phyloP scores from a whole-genome alignment of 1,140 invertebrate genomes.

The Hylaeus anthracinus region DNA sequence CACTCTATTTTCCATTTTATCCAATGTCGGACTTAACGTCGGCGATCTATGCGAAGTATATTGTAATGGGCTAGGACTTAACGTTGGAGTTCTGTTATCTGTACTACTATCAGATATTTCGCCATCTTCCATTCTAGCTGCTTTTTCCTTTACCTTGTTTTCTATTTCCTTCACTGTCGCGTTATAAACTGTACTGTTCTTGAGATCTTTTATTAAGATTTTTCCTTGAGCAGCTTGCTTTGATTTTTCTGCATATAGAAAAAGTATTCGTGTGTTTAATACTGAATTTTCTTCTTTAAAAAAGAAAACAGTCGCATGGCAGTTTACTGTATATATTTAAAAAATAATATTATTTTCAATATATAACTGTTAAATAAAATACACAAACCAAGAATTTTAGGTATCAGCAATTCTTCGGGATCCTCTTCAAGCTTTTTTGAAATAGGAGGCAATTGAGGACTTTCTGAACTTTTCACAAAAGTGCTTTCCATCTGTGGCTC shows the following conservation, averaged over 20 bases:
- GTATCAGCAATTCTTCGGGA: slow-evolving; percentile 74
- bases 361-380: slow-evolving; percentile 22
- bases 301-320: background rate
- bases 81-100: slow-evolving; percentile 78
- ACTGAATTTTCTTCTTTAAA: slow-evolving; percentile 17
- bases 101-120: slow-evolving; percentile 83
- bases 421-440: slow-evolving; percentile 69
- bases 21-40: slow-evolving; percentile 53
- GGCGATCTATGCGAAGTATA: slow-evolving; percentile 48
- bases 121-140: slow-evolving; percentile 84
- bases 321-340: background rate
- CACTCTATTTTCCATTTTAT: slow-evolving; percentile 50
- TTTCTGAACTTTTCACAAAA: slow-evolving; percentile 42
- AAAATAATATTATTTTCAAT: background rate
- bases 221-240: slow-evolving; percentile 74
- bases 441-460: slow-evolving; percentile 67
- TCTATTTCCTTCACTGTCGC: slow-evolving; percentile 85
- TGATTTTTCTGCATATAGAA: slow-evolving; percentile 70
- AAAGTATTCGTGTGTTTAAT: slow-evolving; percentile 34
- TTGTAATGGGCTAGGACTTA: slow-evolving; percentile 72
- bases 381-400: slow-evolving; percentile 77
- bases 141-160: slow-evolving; percentile 84
- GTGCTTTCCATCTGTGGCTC: slow-evolving; percentile 41
- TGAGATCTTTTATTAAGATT: slow-evolving; percentile 85
- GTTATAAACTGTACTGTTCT: slow-evolving; percentile 85